Base-by-base conservation (phyloP, 2,113 vertebrate species). In the Grantiella picta region DNA sequence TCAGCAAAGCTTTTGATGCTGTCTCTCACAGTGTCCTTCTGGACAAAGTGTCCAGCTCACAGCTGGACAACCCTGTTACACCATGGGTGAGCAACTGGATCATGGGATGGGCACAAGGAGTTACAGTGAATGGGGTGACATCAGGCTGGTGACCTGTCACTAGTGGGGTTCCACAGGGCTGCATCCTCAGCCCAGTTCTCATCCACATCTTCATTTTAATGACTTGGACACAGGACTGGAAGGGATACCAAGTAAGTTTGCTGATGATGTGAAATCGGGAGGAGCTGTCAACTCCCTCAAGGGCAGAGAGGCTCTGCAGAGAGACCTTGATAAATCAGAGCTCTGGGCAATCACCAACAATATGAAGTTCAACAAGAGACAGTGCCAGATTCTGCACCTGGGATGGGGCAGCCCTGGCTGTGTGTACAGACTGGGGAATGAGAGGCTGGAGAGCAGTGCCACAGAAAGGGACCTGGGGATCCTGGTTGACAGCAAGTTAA, bases 391-490 rank as follows among this genome's bases (percentile, higher is more conserved):
- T 36, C 15, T 75, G 15, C 23, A 66, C 16, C 16, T 12, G 20
- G 15, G 4, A 21, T 13, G 20, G 15, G 36, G 4, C 12, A 75
- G 2, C 4, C 33, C 36, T 29, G 33, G 8, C 2, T 19, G 36
- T 14, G 4, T 8, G 22, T 2, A 52, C 0, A 38, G 28, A 21
- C 12, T 14, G 52, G 18, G 31, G 0, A 61, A 36, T 5, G 35
- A 80, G n/a, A 35, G 6, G 18, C 21, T 72, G 52, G 33, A 38
- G 4, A 81, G 52, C 23, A 9, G 22, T 4, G 9, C 27, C 27
- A 4, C 0, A 0, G 7, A 44, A 64, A 50, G 18, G 59, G 8
- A 23, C 14, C 11, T 56, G 75, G 9, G 9, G 11, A 5, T 35
- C 14, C 35, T 40, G 42, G 12, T 35, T 14, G 0, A 15, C 12